Base-by-base conservation (phyloP, 2,113 vertebrate species). In the Camelus bactrianus region DNA sequence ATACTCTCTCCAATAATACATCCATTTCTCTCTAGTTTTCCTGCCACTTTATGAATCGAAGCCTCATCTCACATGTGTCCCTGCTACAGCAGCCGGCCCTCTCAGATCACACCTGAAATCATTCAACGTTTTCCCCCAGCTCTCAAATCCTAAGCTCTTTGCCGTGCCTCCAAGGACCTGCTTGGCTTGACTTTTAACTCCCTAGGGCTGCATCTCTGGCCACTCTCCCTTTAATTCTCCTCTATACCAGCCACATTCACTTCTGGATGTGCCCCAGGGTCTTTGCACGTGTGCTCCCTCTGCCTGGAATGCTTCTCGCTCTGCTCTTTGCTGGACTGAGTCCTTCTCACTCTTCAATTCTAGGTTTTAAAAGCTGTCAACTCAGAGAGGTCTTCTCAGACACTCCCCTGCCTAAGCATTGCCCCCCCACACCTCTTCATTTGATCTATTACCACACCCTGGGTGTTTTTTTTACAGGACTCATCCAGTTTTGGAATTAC, bases 391-490 rank as follows among this genome's bases (percentile, higher is more conserved):
- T n/a, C 89, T 64, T 38, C 32, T 50, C 7, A 2, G 22, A 82
- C 1, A 19, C 6, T 16, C 12, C 35, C 17, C 0, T 2, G 32
- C 54, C 58, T 35, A 9, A 70, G 12, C 4, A 11, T 8, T 13
- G 24, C 48, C 26, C 26, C 30, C 9, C 42, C 5, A 4, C 4
- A 42, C 67, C 14, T 6, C 62, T 13, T 19, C 22, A 0, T 5
- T 20, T 6, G 38, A 42, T 42, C 38, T 3, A 2, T 64, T 80
- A 14, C 42, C 3, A 22, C 2, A 12, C 60, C 58, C 20, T 19
- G 22, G 5, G 8, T 12, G 0, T 38, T 62, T 50, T 50, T 52
- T 75, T 72, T 17, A 35, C 0, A 20, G 26, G 1, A 24, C 30
- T 42, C 75, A 48, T 5, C 75, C 38, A 11, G 22, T 64, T 46